Evolutionary conservation across 2,888 invertebrate species (phyloP).

Genomic region (Sinelater perroti): DNA sequence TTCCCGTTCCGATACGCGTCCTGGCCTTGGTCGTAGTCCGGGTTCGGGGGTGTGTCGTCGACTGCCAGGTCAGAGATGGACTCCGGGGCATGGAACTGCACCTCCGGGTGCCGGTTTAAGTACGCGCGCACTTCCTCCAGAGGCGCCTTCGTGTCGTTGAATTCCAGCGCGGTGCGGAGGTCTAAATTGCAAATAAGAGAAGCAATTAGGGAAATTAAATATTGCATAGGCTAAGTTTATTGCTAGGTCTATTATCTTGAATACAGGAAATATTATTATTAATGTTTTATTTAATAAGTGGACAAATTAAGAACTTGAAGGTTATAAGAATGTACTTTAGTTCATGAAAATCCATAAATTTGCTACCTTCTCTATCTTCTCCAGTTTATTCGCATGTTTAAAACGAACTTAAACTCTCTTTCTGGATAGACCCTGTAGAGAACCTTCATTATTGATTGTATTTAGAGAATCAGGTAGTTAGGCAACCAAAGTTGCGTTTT

Average conservation of each 20-base stretch:
- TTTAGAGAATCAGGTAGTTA: no score
- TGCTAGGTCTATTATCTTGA: background rate
- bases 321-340: no score
- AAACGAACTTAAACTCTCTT: no score
- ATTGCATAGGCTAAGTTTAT: no score
- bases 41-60: background rate
- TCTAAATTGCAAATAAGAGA: conserved; percentile 39
- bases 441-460: no score
- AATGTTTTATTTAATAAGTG: no score
- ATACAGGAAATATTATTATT: background rate
- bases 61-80: conserved; percentile 6
- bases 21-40: conserved; percentile 24
- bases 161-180: conserved; percentile 50
- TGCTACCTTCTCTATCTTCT: no score
- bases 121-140: conserved; percentile 54
- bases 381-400: no score
- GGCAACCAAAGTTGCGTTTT: no score
- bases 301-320: no score
- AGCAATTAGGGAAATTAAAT: background rate
- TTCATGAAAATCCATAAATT: no score
- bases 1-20: conserved; percentile 35
- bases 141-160: conserved; percentile 51
- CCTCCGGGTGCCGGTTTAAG: conserved; percentile 51
- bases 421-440: no score
- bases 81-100: conserved; percentile 26